Evolutionary conservation across 92 coral and sea anemone species (phyloP).

Genomic region (Zoanthus solanderi): DNA sequence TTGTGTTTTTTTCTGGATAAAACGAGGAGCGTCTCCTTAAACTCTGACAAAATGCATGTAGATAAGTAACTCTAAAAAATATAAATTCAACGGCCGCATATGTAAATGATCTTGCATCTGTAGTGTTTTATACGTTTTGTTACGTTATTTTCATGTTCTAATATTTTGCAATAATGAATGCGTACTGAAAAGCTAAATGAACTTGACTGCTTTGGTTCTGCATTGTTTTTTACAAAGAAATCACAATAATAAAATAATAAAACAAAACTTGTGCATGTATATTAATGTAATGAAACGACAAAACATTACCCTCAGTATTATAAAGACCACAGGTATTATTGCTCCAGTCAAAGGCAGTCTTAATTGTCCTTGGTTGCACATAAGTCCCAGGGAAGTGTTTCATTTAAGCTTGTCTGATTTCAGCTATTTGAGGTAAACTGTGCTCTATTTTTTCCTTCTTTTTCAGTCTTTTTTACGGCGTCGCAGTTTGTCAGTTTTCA

Average conservation of each 20-base stretch:
- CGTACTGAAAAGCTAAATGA: neutral
- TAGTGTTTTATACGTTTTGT: neutral
- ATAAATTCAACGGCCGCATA: neutral
- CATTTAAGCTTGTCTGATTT: too few species aligned
- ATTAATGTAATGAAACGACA: too few species aligned
- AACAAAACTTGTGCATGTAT: too few species aligned
- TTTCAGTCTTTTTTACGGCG: too few species aligned
- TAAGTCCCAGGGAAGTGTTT: too few species aligned
- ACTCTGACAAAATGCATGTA: neutral
- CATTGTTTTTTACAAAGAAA: neutral
- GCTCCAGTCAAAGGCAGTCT: too few species aligned
- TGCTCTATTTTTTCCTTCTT: too few species aligned
- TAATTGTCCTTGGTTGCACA: too few species aligned
- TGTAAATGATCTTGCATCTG: neutral
- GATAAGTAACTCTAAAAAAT: neutral
- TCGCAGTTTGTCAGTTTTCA: too few species aligned
- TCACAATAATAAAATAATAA: neutral
- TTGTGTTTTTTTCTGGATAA: conserved; percentile 16
- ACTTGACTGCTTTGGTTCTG: neutral
- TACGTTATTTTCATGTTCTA: neutral
- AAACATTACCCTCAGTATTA: too few species aligned
- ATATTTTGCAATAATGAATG: neutral
- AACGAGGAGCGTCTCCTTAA: neutral
- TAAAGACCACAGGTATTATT: too few species aligned
- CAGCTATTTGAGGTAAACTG: too few species aligned